Conservation (phyloP, 2,113 vertebrate species). For the Ondatra zibethicus region DNA sequence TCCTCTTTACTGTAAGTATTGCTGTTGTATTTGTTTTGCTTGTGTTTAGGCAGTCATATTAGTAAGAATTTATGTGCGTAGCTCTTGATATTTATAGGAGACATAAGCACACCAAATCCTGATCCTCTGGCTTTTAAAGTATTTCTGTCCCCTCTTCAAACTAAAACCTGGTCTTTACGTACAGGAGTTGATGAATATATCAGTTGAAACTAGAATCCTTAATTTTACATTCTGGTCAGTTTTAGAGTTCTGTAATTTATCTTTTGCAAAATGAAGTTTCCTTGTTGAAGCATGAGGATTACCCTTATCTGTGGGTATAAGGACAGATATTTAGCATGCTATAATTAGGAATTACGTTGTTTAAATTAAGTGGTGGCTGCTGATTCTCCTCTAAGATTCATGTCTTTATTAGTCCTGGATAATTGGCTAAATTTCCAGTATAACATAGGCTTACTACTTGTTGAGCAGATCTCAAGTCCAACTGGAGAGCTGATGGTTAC, state of each 20-base stretch:
- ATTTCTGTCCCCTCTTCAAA: background rate
- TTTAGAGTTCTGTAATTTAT: background rate
- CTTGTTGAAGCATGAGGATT: background rate
- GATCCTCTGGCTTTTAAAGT: background rate
- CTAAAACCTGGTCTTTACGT: background rate
- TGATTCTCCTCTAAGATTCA: background rate
- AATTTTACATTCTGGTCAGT: background rate
- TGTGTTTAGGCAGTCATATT: background rate
- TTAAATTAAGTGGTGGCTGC: background rate
- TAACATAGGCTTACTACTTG: background rate
- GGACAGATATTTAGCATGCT: background rate
- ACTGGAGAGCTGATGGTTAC: background rate
- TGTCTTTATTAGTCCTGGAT: background rate
- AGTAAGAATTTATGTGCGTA: background rate
- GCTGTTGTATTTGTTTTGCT: background rate
- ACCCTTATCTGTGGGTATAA: background rate
- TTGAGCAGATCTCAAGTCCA: background rate
- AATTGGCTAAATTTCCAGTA: background rate
- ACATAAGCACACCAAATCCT: background rate
- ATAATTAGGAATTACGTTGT: background rate
- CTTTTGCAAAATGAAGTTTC: background rate
- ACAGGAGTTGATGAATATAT: background rate
- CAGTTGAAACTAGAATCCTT: too few relatives aligned
- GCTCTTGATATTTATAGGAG: background rate
- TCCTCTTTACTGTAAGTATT: background rate